These are phyloP conservation scores for Theretra japonica DNA, from an alignment of 2,888 invertebrate genomes.

Conservation along the genomic window DNA sequence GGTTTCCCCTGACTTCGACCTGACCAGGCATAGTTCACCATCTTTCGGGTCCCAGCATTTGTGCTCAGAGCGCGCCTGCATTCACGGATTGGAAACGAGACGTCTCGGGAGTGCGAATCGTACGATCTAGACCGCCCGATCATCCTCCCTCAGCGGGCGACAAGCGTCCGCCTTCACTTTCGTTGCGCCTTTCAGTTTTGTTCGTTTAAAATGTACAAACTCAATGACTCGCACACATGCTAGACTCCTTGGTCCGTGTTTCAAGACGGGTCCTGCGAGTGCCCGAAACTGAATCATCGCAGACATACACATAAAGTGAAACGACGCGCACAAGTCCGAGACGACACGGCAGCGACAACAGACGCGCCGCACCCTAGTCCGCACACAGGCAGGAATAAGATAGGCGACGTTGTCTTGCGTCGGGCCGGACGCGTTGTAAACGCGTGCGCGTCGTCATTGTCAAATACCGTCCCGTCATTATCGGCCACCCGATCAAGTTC, in stretches of 20 bases:
- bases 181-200: conserved; percentile 30
- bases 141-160: conserved; percentile 47
- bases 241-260: conserved; percentile 68
- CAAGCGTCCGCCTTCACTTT: conserved; percentile 28
- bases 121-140: too few relatives aligned
- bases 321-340: conserved; percentile 58
- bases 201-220: conserved; percentile 72
- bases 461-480: conserved; percentile 43
- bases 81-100: too few relatives aligned
- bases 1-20: too few relatives aligned
- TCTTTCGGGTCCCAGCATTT: too few relatives aligned
- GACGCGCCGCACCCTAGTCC: conserved; percentile 52
- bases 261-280: conserved; percentile 89
- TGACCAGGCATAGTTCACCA: too few relatives aligned
- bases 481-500: conserved; percentile 29
- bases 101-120: too few relatives aligned
- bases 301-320: conserved; percentile 46
- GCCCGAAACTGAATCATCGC: conserved; percentile 72
- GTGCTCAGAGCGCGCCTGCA: too few relatives aligned
- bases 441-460: conserved; percentile 49
- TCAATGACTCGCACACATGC: conserved; percentile 89
- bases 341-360: conserved; percentile 55
- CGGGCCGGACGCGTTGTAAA: conserved; percentile 57
- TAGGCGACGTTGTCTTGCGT: conserved; percentile 53
- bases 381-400: conserved; percentile 57